Conservation (phyloP, 1,140 invertebrate species). For the Geopemphigus sp. region DNA sequence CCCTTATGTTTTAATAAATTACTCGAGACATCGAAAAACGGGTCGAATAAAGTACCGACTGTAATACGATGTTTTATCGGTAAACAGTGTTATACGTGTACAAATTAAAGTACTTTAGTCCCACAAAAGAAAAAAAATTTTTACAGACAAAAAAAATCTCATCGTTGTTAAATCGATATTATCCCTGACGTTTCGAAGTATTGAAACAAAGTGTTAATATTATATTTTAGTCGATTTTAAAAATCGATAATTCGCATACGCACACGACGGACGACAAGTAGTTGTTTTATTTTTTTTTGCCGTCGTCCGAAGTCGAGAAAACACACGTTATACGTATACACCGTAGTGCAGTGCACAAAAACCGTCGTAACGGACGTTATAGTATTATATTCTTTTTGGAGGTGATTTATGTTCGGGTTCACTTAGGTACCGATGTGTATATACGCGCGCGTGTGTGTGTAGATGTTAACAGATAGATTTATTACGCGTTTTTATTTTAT, state of each 20-base stretch:
- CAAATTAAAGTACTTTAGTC: too few species aligned
- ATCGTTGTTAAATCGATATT: too few species aligned
- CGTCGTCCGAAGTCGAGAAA: background rate
- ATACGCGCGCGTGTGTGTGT: too few species aligned
- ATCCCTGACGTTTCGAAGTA: too few species aligned
- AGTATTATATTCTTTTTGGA: background rate
- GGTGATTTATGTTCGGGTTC: constrained; percentile 11
- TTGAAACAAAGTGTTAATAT: too few species aligned
- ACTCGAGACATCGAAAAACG: too few species aligned
- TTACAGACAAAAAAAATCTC: too few species aligned
- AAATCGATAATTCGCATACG: background rate
- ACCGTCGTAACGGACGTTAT: constrained; percentile 4
- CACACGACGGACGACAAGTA: background rate
- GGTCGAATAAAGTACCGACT: too few species aligned
- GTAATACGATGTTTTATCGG: too few species aligned
- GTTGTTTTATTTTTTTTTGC: background rate
- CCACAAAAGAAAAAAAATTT: too few species aligned
- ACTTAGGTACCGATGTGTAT: background rate
- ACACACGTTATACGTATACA: background rate
- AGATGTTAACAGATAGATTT: background rate
- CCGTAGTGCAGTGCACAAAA: background rate
- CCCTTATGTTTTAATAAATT: too few species aligned
- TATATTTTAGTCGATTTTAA: background rate
- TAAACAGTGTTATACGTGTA: too few species aligned
- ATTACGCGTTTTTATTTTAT: constrained; percentile 3